Percentiles rank a stretch among this genome's conserved stretches.
Evolutionary conservation across 2,113 vertebrate genomes (phyloP).

Genomic region (Neoarius graeffei): DNA sequence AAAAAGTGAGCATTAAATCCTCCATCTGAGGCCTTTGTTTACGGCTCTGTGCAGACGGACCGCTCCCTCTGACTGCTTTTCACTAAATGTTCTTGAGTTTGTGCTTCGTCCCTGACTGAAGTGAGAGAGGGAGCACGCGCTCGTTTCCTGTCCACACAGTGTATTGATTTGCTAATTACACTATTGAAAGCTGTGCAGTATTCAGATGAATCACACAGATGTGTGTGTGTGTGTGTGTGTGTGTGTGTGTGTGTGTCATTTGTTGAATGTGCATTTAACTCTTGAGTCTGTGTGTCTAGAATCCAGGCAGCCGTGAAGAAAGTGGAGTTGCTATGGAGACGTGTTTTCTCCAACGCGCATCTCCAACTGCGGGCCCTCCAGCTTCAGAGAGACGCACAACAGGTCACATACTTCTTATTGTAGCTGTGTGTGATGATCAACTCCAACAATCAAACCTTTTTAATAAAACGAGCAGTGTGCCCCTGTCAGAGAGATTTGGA

Average conservation of each 20-base stretch:
- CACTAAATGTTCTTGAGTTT: no score
- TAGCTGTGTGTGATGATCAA: background rate
- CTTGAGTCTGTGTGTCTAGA: constrained; percentile 46
- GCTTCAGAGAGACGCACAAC: constrained; percentile 60
- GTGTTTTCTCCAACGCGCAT: constrained; percentile 63
- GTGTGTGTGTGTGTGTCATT: background rate
- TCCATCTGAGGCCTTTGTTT: no score
- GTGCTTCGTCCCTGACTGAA: no score
- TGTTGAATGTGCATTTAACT: background rate
- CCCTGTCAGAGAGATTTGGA: background rate
- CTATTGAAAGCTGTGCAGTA: background rate
- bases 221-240: background rate
- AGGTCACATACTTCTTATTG: constrained; percentile 54
- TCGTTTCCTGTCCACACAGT: background rate
- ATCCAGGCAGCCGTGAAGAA: constrained; percentile 71
- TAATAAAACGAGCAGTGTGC: background rate
- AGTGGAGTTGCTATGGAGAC: constrained; percentile 74
- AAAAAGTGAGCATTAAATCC: no score
- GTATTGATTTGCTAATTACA: background rate
- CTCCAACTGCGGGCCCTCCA: constrained; percentile 65
- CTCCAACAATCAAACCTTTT: background rate
- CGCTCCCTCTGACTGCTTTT: no score
- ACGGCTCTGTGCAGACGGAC: no score
- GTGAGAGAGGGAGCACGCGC: no score
- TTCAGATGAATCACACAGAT: background rate